Percentiles rank a stretch among this genome's conserved stretches.
These are phyloP conservation scores for Athalia circularis DNA, from an alignment of 2,888 invertebrate species.

Conservation along the genomic window DNA sequence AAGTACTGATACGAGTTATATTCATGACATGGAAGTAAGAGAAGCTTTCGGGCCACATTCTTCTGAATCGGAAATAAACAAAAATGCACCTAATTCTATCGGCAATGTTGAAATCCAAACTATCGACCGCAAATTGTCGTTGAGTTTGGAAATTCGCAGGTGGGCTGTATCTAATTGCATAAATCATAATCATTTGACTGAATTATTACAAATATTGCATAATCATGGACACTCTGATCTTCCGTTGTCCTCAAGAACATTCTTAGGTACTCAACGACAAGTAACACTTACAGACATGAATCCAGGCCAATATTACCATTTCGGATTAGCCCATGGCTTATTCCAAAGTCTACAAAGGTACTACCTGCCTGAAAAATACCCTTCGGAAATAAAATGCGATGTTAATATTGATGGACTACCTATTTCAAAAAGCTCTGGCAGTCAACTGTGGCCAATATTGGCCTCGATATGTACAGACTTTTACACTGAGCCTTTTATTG, in stretches of 20 bases:
- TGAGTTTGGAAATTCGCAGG: too few relatives aligned
- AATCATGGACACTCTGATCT: neutral
- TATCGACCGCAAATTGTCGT: too few relatives aligned
- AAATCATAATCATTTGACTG: too few relatives aligned
- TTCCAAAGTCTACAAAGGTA: neutral
- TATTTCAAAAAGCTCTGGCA: constrained; percentile 14
- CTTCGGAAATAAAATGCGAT: constrained; percentile 9
- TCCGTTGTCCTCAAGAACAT: neutral
- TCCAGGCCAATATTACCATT: constrained; percentile 18
- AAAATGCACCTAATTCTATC: too few relatives aligned
- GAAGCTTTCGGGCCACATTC: too few relatives aligned
- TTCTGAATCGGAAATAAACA: too few relatives aligned
- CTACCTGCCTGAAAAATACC: constrained; percentile 14
- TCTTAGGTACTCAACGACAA: neutral
- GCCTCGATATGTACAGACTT: neutral
- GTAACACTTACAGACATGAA: neutral
- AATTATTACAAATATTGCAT: neutral
- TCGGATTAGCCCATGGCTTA: constrained; percentile 12
- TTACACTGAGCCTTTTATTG: constrained; percentile 36
- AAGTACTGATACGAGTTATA: too few relatives aligned
- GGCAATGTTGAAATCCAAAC: too few relatives aligned
- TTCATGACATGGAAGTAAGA: too few relatives aligned
- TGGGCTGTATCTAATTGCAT: too few relatives aligned
- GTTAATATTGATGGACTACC: constrained; percentile 15
- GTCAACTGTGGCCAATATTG: constrained; percentile 18